Base-by-base conservation (phyloP, 2,113 vertebrate species). In the Megaleporinus macrocephalus region DNA sequence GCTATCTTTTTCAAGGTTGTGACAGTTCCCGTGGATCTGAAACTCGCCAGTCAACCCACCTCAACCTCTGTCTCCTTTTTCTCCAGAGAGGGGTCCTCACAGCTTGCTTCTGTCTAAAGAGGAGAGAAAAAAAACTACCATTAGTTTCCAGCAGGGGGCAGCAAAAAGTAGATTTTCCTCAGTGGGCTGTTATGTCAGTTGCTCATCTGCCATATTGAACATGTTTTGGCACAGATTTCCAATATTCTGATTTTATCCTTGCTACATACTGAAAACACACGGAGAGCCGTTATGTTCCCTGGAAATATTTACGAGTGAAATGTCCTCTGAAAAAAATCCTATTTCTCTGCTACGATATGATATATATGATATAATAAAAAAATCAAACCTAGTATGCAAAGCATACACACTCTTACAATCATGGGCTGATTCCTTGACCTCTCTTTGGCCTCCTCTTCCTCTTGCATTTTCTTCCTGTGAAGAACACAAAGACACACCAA, bases 1-100 rank as follows among this genome's bases (percentile, higher is more conserved):
- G 1, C 3, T 33, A 27, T 13, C 16, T n/a, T 13, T 30, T 57
- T 55, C 4, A 22, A n/a, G 16, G 20, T 74, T 13, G 6, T 11
- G 10, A 44, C 5, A 6, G 9, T 22, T 71, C 47, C 13, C 49
- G 10, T 30, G 59, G 12, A 24, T 63, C 30, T 62, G n/a, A 41
- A 65, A 68, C 20, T 9, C 63, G 16, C 13, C 44, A 55, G 66
- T 81, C 20, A 41, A 57, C 95, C 92, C 86, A 97, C 97, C 95
- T 98, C 97, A 75, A 97, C 97, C 89, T 98, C 97, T 0, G 96
- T 94, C 88, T 98, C 97, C 0, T 96, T 98, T 91, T 96, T 95
- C 78, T 96, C 93, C 90, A 94, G 94, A 75, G 94, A 92, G 68
- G 94, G 93, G 83, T 96, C 95, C 0, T 97, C 96, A 20, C 93